phyloP scores from a whole-genome alignment of 2,888 invertebrate genomes.

The Monopis laevigella region DNA sequence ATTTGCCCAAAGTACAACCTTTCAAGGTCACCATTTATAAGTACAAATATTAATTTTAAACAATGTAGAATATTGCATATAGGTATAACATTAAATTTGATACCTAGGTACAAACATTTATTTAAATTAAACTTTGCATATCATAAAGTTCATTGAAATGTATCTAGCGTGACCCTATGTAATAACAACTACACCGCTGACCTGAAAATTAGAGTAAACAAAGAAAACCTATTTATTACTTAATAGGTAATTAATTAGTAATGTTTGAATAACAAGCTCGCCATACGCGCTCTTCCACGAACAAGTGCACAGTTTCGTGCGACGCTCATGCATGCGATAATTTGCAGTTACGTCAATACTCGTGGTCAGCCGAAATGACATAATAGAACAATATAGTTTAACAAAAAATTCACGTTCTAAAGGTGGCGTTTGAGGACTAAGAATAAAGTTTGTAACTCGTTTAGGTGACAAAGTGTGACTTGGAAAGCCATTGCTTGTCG shows the following conservation, averaged over 20 bases:
- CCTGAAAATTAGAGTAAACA: no score
- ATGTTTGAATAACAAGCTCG: conserved; percentile 25
- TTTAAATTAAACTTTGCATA: no score
- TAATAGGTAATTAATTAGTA: conserved; percentile 8
- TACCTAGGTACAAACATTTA: no score
- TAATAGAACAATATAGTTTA: conserved; percentile 46
- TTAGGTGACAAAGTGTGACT: conserved; percentile 7
- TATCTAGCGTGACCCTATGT: no score
- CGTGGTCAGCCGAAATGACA: conserved; percentile 51
- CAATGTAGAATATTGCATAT: no score
- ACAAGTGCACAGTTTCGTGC: conserved; percentile 29
- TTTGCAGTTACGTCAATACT: conserved; percentile 57
- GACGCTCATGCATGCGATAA: conserved; percentile 32
- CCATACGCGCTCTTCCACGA: conserved; percentile 24
- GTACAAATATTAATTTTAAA: no score
- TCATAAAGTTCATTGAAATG: no score
- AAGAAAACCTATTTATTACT: no score
- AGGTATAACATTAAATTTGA: no score
- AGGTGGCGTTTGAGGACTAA: conserved; percentile 25
- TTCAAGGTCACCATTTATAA: no score
- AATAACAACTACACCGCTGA: no score
- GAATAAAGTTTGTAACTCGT: conserved; percentile 26
- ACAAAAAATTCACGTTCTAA: conserved; percentile 30
- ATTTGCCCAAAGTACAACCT: no score
- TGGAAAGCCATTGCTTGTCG: conserved; percentile 2